These are phyloP conservation scores for Eospalax fontanierii DNA, from an alignment of 2,797 vertebrate species.

Conservation along the genomic window DNA sequence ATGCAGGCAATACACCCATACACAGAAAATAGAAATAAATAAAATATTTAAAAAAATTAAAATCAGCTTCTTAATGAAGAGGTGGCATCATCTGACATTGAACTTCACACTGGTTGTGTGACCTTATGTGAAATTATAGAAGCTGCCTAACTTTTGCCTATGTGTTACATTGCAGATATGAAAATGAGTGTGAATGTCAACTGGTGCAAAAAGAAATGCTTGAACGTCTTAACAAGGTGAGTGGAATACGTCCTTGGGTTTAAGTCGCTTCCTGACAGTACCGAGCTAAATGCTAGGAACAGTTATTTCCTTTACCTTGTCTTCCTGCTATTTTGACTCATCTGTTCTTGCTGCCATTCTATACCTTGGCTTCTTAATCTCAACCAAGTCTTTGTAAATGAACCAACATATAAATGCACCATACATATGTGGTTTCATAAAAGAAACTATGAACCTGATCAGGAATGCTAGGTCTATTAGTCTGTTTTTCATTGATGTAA, in stretches of 20 bases:
- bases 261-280: background rate
- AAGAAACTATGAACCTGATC: background rate
- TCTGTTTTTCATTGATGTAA: background rate
- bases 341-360: conserved; percentile 22
- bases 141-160: conserved; percentile 3
- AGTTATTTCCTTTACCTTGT: background rate
- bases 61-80: background rate
- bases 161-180: conserved; percentile 91
- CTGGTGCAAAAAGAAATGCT: conserved; percentile 93
- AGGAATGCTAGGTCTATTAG: background rate
- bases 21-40: too few species aligned
- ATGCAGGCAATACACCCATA: too few species aligned
- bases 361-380: conserved; percentile 8
- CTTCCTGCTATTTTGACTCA: background rate
- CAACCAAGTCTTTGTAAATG: background rate
- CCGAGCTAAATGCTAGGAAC: background rate
- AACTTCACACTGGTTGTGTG: background rate
- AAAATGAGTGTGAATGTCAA: conserved; percentile 96
- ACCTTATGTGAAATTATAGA: background rate
- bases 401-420: background rate
- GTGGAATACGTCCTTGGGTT: background rate
- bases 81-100: background rate
- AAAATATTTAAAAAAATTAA: background rate
- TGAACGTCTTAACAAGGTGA: conserved; percentile 96
- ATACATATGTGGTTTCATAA: background rate